A percentile compares a stretch with the other conserved stretches of the same genome.
Evolutionary conservation across 2,113 vertebrate genomes (phyloP).

Genomic region (Cyphomyrus plagiostoma): DNA sequence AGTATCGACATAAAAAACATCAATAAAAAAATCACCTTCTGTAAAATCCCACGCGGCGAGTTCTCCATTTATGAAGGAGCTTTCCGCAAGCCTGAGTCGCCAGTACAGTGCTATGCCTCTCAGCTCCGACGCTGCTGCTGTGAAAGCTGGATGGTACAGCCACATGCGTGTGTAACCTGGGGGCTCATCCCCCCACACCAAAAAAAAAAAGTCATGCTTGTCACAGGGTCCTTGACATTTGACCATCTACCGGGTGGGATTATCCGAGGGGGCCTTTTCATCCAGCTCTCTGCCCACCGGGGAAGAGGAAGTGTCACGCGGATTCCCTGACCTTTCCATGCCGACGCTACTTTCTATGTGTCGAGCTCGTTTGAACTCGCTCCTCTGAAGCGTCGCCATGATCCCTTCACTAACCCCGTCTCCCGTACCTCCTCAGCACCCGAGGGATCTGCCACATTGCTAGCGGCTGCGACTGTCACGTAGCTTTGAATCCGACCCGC

Average conservation of each 20-base stretch:
- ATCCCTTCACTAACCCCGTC: not conserved
- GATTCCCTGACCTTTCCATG: not conserved
- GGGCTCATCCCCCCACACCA: not conserved
- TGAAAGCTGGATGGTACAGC: not conserved
- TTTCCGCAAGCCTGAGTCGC: not conserved
- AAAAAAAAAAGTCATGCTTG: not conserved
- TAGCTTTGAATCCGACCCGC: not conserved
- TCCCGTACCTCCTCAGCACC: not conserved
- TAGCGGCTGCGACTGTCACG: not conserved
- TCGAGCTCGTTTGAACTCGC: not conserved
- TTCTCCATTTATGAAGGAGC: not conserved
- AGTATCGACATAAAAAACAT: not conserved
- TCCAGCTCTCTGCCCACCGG: slow-evolving; percentile 1
- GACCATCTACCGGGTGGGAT: slow-evolving; percentile 13
- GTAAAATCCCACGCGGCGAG: not conserved
- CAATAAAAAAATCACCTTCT: not conserved
- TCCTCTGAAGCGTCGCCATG: not conserved
- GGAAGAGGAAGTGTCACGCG: not conserved
- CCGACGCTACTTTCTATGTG: not conserved
- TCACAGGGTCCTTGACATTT: slow-evolving; percentile 25
- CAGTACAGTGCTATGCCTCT: not conserved
- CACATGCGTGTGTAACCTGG: not conserved
- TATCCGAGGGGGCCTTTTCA: slow-evolving; percentile 20
- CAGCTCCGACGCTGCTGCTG: not conserved
- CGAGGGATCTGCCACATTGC: not conserved